Evolutionary conservation across 2,888 invertebrate species (phyloP), one percentile per base, ranked within the genome.

Genomic region (Hyposoter dolosus): DNA sequence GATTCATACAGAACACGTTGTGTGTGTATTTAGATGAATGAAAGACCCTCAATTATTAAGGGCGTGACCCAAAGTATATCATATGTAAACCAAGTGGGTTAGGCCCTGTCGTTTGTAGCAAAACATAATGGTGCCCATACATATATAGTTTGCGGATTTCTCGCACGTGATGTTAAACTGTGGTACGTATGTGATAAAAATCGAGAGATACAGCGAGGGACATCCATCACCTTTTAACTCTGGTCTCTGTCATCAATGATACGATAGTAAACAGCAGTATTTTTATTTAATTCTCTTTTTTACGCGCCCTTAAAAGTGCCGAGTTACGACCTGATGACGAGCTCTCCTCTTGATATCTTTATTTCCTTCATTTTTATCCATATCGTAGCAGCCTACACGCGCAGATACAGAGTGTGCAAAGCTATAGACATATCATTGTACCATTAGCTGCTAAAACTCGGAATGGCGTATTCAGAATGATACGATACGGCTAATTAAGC

Each of bases 151-250:
- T 32, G 40, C 32, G 19, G 81, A 77, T 72, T 63, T 72, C 15
- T 28, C 74, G 66, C 68, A 47, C 66, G 65, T 81, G 45, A 71
- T 35, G 28, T 45, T 56, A 80, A 32, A 60, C 32, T 4, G 35
- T 23, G 19, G 12, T 23, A n/a, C 23, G 28, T 28, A 32, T 35
- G 32, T 35, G 56, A 82, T 40, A 50, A 53, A 56, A 45, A 53
- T 65, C 40, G 69, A 69, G 28, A 56, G 78, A 78, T 56, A 69
- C 19, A 43, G 45, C 1, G 3, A n/a, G 4, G 32, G 9, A 32
- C 56, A 79, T 79, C 60, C 53, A 69, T 79, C 79, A 79, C 53
- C 79, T 69, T 60, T 69, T 35, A 79, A 79, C 69, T 79, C 15
- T 80, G 72, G 65, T 65, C 72, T 43, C 53, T 72, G 47, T 68